Conservation (phyloP, 2,113 vertebrate species). For the Cathartes aura region DNA sequence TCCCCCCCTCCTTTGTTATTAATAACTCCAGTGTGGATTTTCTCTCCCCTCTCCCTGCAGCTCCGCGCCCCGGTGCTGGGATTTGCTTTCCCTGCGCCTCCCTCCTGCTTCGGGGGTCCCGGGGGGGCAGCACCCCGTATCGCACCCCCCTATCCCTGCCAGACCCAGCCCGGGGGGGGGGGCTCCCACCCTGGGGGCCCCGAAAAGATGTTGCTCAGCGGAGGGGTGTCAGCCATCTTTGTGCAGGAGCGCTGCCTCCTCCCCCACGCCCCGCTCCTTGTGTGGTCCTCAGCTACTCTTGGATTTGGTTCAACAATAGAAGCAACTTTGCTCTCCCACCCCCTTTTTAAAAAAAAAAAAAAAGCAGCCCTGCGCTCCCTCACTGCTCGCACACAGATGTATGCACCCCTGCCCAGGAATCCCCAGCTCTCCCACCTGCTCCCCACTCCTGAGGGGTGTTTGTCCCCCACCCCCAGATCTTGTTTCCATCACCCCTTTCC, state of each 20-base stretch:
- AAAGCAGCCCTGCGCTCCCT: conserved; percentile 36
- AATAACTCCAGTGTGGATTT: conserved; percentile 32
- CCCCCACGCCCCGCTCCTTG: conserved; percentile 82
- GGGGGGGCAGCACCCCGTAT: not conserved
- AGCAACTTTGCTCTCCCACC: conserved; percentile 71
- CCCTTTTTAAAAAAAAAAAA: conserved; percentile 67
- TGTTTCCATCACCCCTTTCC: conserved; percentile 16
- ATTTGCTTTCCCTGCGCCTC: not conserved
- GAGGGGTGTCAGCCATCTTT: conserved; percentile 92
- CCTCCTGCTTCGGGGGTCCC: not conserved
- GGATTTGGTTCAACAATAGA: conserved; percentile 95
- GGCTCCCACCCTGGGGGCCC: conserved; percentile 85
- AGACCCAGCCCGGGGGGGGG: not conserved
- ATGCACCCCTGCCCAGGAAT: conserved; percentile 68
- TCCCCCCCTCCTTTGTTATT: conserved; percentile 49
- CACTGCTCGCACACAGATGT: conserved; percentile 47
- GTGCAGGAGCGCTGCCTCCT: conserved; percentile 74
- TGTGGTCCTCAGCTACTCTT: conserved; percentile 97
- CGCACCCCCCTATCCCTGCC: not conserved
- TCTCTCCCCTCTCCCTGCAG: not conserved
- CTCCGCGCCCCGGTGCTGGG: not conserved
- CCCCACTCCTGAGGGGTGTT: conserved; percentile 67
- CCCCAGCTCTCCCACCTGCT: conserved; percentile 87
- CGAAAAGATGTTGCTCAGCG: conserved; percentile 85
- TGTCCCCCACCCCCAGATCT: not conserved